These are phyloP conservation scores for Cyanoramphus novaezelandiae DNA, from an alignment of 2,113 vertebrate species.

Conservation along the genomic window DNA sequence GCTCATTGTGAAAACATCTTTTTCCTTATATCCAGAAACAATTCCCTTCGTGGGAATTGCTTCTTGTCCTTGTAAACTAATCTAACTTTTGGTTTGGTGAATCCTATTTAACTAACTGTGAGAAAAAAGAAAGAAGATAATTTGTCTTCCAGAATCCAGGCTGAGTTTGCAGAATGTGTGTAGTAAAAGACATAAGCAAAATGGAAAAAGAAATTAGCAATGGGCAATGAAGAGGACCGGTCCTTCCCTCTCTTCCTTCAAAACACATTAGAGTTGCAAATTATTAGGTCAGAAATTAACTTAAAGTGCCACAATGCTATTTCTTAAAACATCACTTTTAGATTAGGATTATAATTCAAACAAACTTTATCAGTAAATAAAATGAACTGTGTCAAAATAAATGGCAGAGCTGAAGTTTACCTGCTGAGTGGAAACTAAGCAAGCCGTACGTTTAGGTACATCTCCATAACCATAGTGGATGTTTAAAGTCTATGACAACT, in stretches of 20 bases:
- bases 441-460: not conserved
- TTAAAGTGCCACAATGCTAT: not conserved
- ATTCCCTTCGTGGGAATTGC: not conserved
- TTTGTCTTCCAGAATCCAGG: not conserved
- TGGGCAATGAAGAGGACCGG: not conserved
- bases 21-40: not conserved
- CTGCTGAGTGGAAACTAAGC: not conserved
- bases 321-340: not conserved
- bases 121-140: not conserved
- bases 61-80: not conserved
- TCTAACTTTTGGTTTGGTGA: not conserved
- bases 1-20: not conserved
- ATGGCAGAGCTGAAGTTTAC: not conserved
- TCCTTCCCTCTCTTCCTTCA: not conserved
- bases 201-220: not conserved
- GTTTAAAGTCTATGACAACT: not conserved
- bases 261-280: not conserved
- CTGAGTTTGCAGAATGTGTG: not conserved
- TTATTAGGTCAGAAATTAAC: not conserved
- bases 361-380: not conserved
- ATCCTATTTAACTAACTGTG: not conserved
- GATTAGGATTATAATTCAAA: not conserved
- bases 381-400: not conserved
- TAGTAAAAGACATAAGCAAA: not conserved
- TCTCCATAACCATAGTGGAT: not conserved